These are phyloP conservation scores for western clawed frog (Xenopus tropicalis) DNA, from an alignment of 2,113 vertebrate species.

Conservation along the genomic window UCB_Xtro_10.0 CM004447.2:94808001-94808500, in stretches of 20 bases:
- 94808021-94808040: slow-evolving; percentile 60
- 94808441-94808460: slow-evolving; percentile 60
- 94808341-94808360: slow-evolving; percentile 65
- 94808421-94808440: slow-evolving; percentile 23
- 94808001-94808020: slow-evolving; percentile 59
- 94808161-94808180: slow-evolving; percentile 56
- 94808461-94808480: slow-evolving; percentile 66
- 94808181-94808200: slow-evolving; percentile 71
- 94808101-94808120: slow-evolving; percentile 20
- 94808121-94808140: slow-evolving; percentile 41
- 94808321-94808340: slow-evolving; percentile 69
- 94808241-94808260: slow-evolving; percentile 55
- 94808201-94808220: slow-evolving; percentile 62
- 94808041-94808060: slow-evolving; percentile 56
- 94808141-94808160: neutral
- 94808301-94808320: slow-evolving; percentile 70
- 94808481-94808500: slow-evolving; percentile 53
- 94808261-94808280: slow-evolving; percentile 62
- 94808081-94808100: slow-evolving; percentile 50
- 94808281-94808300: slow-evolving; percentile 73
- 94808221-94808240: slow-evolving; percentile 58
- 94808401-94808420: too few relatives aligned
- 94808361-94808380: too few relatives aligned
- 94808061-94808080: slow-evolving; percentile 60
- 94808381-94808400: too few relatives aligned